Percentiles rank a stretch among this genome's conserved stretches.
Conservation (phyloP, 2,113 vertebrate species). For the Nicator chloris region DNA sequence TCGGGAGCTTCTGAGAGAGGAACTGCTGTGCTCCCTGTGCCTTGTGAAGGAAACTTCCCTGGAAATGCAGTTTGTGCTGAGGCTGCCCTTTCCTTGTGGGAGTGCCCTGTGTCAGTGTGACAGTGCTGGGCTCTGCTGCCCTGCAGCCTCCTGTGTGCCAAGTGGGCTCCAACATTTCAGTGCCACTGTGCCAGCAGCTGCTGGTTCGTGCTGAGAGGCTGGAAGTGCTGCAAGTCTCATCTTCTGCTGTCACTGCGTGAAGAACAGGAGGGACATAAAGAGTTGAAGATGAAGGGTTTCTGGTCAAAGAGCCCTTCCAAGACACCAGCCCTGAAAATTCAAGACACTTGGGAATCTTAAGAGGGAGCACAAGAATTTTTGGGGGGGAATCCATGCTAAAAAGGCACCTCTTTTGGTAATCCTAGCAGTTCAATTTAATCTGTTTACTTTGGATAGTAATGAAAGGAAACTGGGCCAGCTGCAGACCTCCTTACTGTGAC, state of each 20-base stretch:
- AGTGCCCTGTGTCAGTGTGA: background rate
- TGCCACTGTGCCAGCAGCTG: background rate
- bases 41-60: background rate
- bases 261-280: background rate
- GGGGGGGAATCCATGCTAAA: constrained; percentile 41
- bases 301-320: background rate
- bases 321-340: background rate
- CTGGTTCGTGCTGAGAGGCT: background rate
- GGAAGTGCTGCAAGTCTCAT: background rate
- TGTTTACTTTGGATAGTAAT: constrained; percentile 77
- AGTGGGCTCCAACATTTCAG: background rate
- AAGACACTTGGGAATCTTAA: background rate
- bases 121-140: background rate
- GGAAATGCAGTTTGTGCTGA: background rate
- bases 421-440: constrained; percentile 69
- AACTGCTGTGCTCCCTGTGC: background rate
- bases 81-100: background rate
- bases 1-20: background rate
- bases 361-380: background rate
- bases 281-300: background rate
- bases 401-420: constrained; percentile 66
- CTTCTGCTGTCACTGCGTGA: background rate
- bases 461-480: constrained; percentile 77
- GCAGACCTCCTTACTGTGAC: constrained; percentile 79
- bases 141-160: background rate